These are phyloP conservation scores for Machaerirhynchus nigripectus DNA, from an alignment of 2,113 vertebrate genomes.

Conservation along the genomic window DNA sequence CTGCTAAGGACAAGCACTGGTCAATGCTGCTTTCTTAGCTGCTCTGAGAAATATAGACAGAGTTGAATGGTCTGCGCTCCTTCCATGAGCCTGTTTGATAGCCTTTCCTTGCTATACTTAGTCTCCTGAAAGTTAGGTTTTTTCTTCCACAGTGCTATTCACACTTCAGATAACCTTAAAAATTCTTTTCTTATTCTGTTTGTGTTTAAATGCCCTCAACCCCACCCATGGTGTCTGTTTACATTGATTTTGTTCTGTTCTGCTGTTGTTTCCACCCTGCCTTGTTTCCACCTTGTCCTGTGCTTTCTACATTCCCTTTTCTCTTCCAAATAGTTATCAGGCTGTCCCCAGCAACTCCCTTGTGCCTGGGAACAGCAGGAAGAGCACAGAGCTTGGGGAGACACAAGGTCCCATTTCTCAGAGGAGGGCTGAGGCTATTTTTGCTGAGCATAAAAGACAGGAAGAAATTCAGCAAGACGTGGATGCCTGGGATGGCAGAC, in stretches of 20 bases:
- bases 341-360: not conserved
- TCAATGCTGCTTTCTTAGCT: not conserved
- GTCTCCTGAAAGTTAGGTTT: not conserved
- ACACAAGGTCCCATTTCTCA: not conserved
- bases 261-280: not conserved
- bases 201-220: not conserved
- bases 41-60: not conserved
- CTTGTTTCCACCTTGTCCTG: not conserved
- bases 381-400: not conserved
- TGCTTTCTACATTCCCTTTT: not conserved
- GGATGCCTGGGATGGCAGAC: not conserved
- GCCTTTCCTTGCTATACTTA: not conserved
- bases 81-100: not conserved
- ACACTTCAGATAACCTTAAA: not conserved
- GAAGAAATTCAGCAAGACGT: not conserved
- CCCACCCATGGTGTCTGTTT: not conserved
- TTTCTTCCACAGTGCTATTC: not conserved
- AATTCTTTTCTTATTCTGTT: not conserved
- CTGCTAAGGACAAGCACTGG: not conserved
- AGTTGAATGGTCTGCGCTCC: not conserved
- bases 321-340: not conserved
- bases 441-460: not conserved
- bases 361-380: not conserved
- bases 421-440: not conserved
- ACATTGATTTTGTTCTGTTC: not conserved